Conservation (phyloP, 1,140 invertebrate genomes). For the Branchinecta lindahli region DNA sequence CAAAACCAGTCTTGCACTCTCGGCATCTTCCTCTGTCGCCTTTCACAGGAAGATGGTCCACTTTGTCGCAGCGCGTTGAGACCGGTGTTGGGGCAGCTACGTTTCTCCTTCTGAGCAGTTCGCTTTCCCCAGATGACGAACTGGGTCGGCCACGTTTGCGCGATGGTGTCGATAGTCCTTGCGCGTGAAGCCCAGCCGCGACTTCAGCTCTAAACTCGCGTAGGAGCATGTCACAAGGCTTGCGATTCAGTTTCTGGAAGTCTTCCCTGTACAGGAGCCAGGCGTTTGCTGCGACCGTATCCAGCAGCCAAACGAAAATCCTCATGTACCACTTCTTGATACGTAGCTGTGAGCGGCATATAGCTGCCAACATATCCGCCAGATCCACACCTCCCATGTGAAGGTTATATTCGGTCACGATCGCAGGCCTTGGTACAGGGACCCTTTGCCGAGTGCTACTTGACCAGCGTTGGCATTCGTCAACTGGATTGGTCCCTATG, state of each 20-base stretch:
- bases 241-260: background rate
- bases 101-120: too few species aligned
- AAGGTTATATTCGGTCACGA: slow-evolving; percentile 24
- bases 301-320: slow-evolving; percentile 23
- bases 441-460: slow-evolving; percentile 7
- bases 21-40: too few species aligned
- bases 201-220: too few species aligned
- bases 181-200: too few species aligned
- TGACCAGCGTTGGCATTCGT: background rate
- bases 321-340: slow-evolving; percentile 24
- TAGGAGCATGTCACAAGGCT: background rate
- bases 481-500: background rate
- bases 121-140: too few species aligned
- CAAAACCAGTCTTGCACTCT: too few species aligned
- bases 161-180: too few species aligned
- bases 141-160: too few species aligned
- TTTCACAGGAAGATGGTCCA: too few species aligned
- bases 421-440: slow-evolving; percentile 16
- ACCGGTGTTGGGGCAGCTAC: too few species aligned
- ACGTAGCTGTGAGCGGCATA: slow-evolving; percentile 22
- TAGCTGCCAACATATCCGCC: slow-evolving; percentile 22
- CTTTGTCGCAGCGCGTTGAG: too few species aligned
- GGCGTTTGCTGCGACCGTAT: slow-evolving; percentile 22
- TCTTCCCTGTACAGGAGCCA: slow-evolving; percentile 22
- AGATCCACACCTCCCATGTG: slow-evolving; percentile 27